Percentiles rank a stretch among this genome's conserved stretches.
Conservation (phyloP, 2,888 invertebrate species). For the Perizoma flavofasciatum region DNA sequence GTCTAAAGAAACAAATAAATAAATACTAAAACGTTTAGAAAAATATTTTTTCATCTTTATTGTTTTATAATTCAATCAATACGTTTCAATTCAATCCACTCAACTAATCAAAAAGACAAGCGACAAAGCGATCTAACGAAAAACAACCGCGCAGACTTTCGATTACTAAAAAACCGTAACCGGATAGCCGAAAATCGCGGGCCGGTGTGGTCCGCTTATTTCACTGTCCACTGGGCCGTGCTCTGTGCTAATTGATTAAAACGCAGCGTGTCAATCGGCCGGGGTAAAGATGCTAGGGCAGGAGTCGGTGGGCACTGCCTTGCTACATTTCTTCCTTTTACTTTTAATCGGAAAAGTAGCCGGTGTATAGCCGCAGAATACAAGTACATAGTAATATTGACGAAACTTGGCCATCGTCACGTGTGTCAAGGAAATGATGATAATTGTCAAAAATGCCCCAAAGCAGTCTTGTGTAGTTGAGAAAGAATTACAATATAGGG, state of each 20-base stretch:
- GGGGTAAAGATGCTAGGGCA: constrained; percentile 52
- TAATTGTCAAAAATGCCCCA: no score
- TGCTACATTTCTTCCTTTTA: not conserved
- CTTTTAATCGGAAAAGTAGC: no score
- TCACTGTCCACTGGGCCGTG: constrained; percentile 77
- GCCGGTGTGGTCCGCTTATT: constrained; percentile 72
- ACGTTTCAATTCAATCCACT: not conserved
- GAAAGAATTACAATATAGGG: no score
- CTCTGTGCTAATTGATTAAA: constrained; percentile 81
- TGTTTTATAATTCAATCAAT: not conserved
- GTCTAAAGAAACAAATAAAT: no score
- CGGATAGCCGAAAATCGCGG: constrained; percentile 70
- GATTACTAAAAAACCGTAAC: constrained; percentile 60
- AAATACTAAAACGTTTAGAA: no score
- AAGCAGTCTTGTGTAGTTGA: no score
- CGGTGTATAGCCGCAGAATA: no score
- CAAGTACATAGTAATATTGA: no score
- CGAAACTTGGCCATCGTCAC: no score
- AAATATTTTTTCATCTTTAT: no score
- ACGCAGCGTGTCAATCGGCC: constrained; percentile 76
- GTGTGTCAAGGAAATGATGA: no score
- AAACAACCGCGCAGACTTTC: constrained; percentile 20
- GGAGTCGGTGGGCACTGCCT: constrained; percentile 3
- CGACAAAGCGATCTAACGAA: constrained; percentile 16
- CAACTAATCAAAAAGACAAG: constrained; percentile 20